Conservation (phyloP, 2,797 vertebrate species). For the Pangasius larnaudii region DNA sequence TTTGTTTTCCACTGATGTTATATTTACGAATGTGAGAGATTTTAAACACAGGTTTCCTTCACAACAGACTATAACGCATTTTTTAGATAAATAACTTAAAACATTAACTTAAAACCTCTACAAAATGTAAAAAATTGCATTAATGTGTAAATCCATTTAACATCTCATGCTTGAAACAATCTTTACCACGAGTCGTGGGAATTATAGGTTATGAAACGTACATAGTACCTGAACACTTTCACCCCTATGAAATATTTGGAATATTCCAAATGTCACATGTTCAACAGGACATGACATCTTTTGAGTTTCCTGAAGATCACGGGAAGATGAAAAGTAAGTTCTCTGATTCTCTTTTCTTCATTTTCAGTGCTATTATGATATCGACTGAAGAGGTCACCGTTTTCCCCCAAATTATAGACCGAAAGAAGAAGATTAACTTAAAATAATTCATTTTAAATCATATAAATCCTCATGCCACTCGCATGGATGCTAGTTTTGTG, state of each 20-base stretch:
- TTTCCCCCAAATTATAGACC: background rate
- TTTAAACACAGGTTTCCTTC: constrained; percentile 1
- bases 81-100: background rate
- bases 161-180: background rate
- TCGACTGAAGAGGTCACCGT: background rate
- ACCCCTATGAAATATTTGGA: background rate
- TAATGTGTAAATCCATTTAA: background rate
- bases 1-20: background rate
- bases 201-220: background rate
- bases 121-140: background rate
- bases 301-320: background rate
- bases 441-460: background rate
- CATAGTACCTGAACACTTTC: background rate
- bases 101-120: background rate
- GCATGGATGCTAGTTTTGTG: background rate
- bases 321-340: background rate
- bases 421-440: background rate
- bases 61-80: background rate
- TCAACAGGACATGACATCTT: background rate
- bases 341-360: background rate
- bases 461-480: too few relatives aligned
- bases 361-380: background rate
- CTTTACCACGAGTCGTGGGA: background rate
- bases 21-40: background rate
- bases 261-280: background rate